These are phyloP conservation scores for Chauna torquata DNA, from an alignment of 2,113 vertebrate genomes.

Conservation along the genomic window DNA sequence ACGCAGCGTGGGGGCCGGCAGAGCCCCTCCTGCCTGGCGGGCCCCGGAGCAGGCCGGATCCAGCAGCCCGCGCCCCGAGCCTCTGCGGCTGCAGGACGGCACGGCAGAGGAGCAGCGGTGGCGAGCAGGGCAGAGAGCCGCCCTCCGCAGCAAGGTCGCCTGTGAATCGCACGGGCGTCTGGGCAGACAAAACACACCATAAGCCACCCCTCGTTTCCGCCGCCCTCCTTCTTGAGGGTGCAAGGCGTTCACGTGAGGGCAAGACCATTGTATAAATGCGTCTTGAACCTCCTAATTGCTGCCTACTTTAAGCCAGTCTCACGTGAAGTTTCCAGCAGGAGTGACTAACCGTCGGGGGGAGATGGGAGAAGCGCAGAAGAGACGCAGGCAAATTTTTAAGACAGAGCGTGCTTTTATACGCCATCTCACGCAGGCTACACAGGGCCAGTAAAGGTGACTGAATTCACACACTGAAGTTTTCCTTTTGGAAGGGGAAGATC, in stretches of 20 bases:
- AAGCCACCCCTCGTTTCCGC: neutral
- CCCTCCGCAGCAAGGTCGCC: neutral
- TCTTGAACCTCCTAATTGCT: neutral
- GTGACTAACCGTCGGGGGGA: neutral
- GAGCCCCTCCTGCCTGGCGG: neutral
- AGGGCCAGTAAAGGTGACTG: neutral
- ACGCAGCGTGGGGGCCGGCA: neutral
- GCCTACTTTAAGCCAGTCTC: neutral
- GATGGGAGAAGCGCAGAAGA: neutral
- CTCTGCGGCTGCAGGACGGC: neutral
- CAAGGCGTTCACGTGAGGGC: neutral
- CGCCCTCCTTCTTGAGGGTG: neutral
- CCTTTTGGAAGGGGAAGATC: neutral
- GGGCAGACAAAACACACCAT: neutral
- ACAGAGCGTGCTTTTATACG: neutral
- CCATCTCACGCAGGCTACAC: neutral
- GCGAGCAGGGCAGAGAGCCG: neutral
- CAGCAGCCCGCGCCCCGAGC: neutral
- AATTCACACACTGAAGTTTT: neutral
- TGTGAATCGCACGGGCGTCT: neutral
- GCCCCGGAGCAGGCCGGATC: rapidly evolving
- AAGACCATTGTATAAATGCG: neutral
- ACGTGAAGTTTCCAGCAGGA: neutral
- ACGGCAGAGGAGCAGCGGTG: neutral
- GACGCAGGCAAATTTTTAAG: neutral